A percentile compares a stretch with the other conserved stretches of the same genome.
These are phyloP conservation scores for Trochalopteron elliotii DNA, from an alignment of 2,113 vertebrate species.

Conservation along the genomic window DNA sequence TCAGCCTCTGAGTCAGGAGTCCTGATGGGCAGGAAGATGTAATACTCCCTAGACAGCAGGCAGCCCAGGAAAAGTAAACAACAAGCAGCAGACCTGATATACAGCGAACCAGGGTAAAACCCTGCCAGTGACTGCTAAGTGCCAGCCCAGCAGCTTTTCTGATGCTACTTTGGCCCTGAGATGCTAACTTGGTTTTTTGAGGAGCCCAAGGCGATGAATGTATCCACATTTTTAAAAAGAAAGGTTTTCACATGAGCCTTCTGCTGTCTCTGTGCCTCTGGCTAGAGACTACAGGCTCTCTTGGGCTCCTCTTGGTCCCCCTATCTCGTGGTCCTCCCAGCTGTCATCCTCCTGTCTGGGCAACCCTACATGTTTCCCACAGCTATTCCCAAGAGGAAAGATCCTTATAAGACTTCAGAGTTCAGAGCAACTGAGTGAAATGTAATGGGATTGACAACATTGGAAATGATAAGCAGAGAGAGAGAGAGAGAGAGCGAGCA, in stretches of 20 bases:
- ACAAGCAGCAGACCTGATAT: constrained; percentile 56
- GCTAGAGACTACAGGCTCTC: neutral
- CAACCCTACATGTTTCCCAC: neutral
- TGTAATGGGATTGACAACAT: constrained; percentile 73
- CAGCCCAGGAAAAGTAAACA: constrained; percentile 65
- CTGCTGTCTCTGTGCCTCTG: neutral
- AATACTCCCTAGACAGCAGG: constrained; percentile 42
- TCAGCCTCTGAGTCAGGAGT: constrained; percentile 51
- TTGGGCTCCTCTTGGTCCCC: neutral
- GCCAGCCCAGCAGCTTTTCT: constrained; percentile 53
- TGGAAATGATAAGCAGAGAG: constrained; percentile 30
- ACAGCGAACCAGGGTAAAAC: constrained; percentile 49
- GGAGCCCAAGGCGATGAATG: neutral
- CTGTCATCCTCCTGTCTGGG: neutral
- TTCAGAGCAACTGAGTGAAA: constrained; percentile 74
- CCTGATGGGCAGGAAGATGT: constrained; percentile 12
- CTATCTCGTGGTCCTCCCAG: neutral
- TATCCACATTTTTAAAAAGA: neutral
- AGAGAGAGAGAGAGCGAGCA: neutral
- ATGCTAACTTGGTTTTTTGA: constrained; percentile 46
- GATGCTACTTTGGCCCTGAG: constrained; percentile 59
- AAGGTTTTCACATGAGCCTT: neutral
- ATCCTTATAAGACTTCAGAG: constrained; percentile 56
- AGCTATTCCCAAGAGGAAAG: constrained; percentile 20
- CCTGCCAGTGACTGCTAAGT: constrained; percentile 50